These are phyloP conservation scores for Entomobrya multifasciata DNA, from an alignment of 2,888 invertebrate species.

Conservation along the genomic window DNA sequence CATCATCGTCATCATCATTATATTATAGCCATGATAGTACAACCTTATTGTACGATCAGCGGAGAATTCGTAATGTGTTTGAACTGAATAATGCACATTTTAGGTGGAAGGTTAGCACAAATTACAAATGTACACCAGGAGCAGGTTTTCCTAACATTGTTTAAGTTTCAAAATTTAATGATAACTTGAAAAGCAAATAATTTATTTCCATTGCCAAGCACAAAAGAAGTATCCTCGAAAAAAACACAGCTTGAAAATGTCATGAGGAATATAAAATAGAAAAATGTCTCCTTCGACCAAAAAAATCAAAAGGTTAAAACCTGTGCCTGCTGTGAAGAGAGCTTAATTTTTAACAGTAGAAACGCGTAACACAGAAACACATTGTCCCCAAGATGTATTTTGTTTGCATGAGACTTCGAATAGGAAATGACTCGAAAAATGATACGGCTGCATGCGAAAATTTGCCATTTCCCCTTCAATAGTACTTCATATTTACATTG, in stretches of 20 bases:
- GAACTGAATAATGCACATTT: not conserved
- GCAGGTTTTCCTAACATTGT: not conserved
- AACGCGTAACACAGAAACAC: not conserved
- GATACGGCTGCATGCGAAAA: not conserved
- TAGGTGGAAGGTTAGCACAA: slow-evolving; percentile 7
- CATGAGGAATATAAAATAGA: too few relatives aligned
- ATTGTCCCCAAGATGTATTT: not conserved
- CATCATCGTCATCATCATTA: too few relatives aligned
- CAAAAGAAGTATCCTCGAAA: too few relatives aligned
- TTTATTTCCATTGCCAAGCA: not conserved
- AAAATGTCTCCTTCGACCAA: too few relatives aligned
- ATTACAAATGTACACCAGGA: not conserved
- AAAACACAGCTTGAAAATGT: too few relatives aligned
- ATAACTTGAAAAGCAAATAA: not conserved
- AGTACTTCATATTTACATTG: not conserved
- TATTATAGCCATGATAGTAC: slow-evolving; percentile 18
- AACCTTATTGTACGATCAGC: not conserved
- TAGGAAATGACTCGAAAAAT: slow-evolving; percentile 17
- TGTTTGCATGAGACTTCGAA: slow-evolving; percentile 1
- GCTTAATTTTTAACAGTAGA: not conserved
- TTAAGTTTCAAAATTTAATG: not conserved
- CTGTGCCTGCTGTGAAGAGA: not conserved
- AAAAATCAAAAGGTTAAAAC: too few relatives aligned
- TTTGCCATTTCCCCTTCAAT: slow-evolving; percentile 13
- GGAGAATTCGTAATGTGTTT: not conserved